Conservation (phyloP, 2,888 invertebrate species). For the Sipha maydis region DNA sequence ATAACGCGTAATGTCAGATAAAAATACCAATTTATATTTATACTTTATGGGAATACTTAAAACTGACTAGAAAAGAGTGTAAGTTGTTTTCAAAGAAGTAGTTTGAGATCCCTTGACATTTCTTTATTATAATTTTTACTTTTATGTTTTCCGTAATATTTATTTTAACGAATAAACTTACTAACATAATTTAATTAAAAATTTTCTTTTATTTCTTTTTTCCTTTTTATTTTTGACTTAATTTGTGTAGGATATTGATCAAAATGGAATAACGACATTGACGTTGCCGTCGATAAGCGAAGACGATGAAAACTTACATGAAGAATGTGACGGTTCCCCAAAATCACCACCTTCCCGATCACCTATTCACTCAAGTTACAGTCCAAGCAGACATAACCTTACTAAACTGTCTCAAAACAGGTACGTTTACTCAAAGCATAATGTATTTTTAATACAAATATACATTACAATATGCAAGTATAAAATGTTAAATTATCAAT, state of each 20-base stretch:
- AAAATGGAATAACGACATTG: conserved; percentile 81
- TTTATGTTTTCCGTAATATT: conserved; percentile 17
- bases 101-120: not conserved
- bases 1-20: not conserved
- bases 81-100: conserved; percentile 2
- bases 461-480: not conserved
- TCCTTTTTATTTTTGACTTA: conserved; percentile 66
- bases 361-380: conserved; percentile 71
- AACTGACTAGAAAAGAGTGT: not conserved
- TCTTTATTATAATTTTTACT: not conserved
- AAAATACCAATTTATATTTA: not conserved
- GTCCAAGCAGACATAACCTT: conserved; percentile 70
- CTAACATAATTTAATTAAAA: not conserved
- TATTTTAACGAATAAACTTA: conserved; percentile 2
- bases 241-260: conserved; percentile 74
- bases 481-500: not conserved
- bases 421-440: not conserved
- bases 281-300: conserved; percentile 94
- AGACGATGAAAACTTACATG: conserved; percentile 87
- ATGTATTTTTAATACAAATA: not conserved
- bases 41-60: not conserved
- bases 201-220: conserved; percentile 42
- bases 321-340: conserved; percentile 76
- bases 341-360: conserved; percentile 75
- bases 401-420: conserved; percentile 52